Evolutionary conservation across 2,888 invertebrate species (phyloP).

Genomic region (Lymantria dispar): DNA sequence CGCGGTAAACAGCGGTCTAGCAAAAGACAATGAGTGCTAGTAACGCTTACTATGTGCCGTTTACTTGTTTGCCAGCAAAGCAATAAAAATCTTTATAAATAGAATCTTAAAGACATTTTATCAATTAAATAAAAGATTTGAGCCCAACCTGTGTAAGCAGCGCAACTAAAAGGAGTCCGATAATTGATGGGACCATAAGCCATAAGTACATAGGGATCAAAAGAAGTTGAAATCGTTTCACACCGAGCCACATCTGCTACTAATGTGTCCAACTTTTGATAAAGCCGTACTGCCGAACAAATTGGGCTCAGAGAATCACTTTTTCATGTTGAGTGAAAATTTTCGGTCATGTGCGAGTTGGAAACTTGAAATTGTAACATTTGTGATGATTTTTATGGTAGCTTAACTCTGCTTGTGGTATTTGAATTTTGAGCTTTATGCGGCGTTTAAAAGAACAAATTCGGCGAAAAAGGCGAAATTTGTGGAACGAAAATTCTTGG

Average conservation of each 20-base stretch:
- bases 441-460: no score
- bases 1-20: no score
- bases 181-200: constrained; percentile 40
- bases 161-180: constrained; percentile 25
- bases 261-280: constrained; percentile 66
- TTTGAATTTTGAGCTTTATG: background rate
- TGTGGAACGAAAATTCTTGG: no score
- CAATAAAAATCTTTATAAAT: background rate
- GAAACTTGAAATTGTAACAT: constrained; percentile 4
- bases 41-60: no score
- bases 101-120: background rate
- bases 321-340: constrained; percentile 46
- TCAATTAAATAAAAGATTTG: constrained; percentile 8
- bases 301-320: constrained; percentile 49
- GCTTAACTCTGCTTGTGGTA: background rate
- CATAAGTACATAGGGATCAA: constrained; percentile 39
- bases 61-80: no score
- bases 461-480: no score
- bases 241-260: constrained; percentile 52
- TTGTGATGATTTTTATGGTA: constrained; percentile 3
- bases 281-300: constrained; percentile 54
- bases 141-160: background rate
- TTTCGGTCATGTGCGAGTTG: constrained; percentile 13
- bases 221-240: constrained; percentile 48
- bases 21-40: no score